Conservation (phyloP, 37 sponge, comb jelly and placozoan species). For the Beroe forskalii region DNA sequence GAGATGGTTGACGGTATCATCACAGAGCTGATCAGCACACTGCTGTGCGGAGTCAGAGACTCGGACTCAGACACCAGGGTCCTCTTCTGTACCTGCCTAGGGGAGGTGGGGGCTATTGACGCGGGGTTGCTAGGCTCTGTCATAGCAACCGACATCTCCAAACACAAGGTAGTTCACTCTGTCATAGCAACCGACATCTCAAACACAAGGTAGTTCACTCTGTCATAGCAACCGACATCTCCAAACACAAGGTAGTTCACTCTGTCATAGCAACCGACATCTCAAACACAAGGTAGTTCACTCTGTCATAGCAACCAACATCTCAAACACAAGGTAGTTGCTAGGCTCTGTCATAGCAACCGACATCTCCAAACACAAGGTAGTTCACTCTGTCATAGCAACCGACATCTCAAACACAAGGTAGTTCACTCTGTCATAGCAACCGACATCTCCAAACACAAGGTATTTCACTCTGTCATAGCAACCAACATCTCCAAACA, state of each 20-base stretch:
- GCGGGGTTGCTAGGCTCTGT: conserved; percentile 6
- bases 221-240: not conserved
- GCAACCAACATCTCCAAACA: conserved; percentile 19
- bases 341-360: not conserved
- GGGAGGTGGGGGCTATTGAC: conserved; percentile 53
- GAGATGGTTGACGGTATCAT: conserved; percentile 26
- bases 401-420: conserved; percentile 6
- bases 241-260: not conserved
- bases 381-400: not conserved
- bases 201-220: not conserved
- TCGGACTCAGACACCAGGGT: conserved; percentile 7
- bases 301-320: too few species aligned
- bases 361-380: conserved; percentile 7
- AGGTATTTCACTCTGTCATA: conserved; percentile 8
- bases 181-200: not conserved
- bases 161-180: conserved; percentile 43
- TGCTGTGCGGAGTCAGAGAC: conserved; percentile 32
- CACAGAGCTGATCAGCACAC: conserved; percentile 18
- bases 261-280: too few species aligned
- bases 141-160: not conserved
- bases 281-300: too few species aligned
- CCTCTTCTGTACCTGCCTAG: conserved; percentile 10
- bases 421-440: not conserved
- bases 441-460: conserved; percentile 4
- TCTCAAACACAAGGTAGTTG: too few species aligned